Evolutionary conservation across 2,113 vertebrate species (phyloP).

Genomic region (Petrocephalus microphthalmus): DNA sequence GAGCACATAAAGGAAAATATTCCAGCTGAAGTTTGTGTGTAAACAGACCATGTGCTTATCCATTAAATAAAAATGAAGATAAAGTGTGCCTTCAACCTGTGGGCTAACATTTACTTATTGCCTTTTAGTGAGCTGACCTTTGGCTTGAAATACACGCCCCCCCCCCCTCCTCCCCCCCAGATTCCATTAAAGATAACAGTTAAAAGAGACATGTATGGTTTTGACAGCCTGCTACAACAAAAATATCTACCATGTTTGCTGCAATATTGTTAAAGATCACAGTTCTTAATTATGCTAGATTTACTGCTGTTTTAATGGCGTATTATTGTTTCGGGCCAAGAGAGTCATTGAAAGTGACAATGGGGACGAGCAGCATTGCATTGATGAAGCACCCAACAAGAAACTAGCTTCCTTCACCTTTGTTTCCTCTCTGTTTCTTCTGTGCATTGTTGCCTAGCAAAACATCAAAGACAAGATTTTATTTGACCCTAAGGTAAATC

Average conservation of each 20-base stretch:
- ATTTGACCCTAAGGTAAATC: conserved; percentile 24
- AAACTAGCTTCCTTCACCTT: background rate
- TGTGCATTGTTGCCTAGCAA: conserved; percentile 5
- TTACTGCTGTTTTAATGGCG: background rate
- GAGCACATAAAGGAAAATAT: background rate
- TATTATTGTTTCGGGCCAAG: background rate
- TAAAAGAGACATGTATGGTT: background rate
- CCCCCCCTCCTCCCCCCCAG: background rate
- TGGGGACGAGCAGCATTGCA: background rate
- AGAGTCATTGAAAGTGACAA: background rate
- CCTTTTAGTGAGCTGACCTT: background rate
- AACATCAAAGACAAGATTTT: conserved; percentile 20
- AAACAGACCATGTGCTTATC: background rate
- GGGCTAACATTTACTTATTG: background rate
- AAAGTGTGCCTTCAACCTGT: background rate
- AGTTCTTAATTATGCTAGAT: background rate
- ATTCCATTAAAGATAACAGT: background rate
- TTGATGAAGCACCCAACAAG: background rate
- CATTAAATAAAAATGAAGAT: conserved; percentile 4
- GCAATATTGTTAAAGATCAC: background rate
- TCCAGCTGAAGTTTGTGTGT: background rate
- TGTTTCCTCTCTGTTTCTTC: background rate
- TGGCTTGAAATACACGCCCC: background rate
- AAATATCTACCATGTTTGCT: background rate
- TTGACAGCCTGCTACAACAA: background rate